These are phyloP conservation scores for Huso huso DNA, from an alignment of 2,797 vertebrate species.

Conservation along the genomic window DNA sequence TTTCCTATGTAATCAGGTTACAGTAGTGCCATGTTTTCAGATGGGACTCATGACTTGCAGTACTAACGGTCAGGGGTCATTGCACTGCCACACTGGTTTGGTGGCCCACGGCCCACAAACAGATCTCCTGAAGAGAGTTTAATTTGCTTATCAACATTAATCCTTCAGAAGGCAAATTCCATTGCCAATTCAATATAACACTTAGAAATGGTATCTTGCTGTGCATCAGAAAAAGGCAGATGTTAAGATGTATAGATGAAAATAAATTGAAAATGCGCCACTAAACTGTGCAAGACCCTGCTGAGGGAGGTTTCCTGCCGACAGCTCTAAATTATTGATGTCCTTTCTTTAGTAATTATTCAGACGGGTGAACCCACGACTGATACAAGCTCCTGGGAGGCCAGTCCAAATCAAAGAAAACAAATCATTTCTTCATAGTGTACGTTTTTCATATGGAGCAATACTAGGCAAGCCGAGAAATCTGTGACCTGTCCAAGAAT, in stretches of 20 bases:
- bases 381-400: constrained; percentile 7
- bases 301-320: constrained; percentile 12
- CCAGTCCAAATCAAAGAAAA: constrained; percentile 2
- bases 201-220: not conserved
- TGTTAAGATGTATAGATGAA: constrained; percentile 5
- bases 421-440: not conserved
- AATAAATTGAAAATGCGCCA: constrained; percentile 8
- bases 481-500: too few species aligned
- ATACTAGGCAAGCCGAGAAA: too few species aligned
- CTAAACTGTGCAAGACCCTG: constrained; percentile 2
- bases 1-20: too few species aligned
- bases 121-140: not conserved
- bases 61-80: constrained; percentile 26
- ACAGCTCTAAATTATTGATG: constrained; percentile 44
- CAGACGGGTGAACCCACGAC: constrained; percentile 29
- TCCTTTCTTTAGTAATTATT: constrained; percentile 51
- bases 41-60: too few species aligned
- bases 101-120: not conserved
- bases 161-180: not conserved
- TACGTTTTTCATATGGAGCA: too few species aligned
- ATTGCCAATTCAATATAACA: constrained; percentile 1
- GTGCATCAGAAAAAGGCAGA: not conserved
- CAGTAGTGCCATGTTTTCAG: too few species aligned
- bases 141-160: not conserved
- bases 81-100: constrained; percentile 3